A percentile compares a stretch with the other conserved stretches of the same genome.
Conservation (phyloP, 2,113 vertebrate species). For the Psittacus erithacus region DNA sequence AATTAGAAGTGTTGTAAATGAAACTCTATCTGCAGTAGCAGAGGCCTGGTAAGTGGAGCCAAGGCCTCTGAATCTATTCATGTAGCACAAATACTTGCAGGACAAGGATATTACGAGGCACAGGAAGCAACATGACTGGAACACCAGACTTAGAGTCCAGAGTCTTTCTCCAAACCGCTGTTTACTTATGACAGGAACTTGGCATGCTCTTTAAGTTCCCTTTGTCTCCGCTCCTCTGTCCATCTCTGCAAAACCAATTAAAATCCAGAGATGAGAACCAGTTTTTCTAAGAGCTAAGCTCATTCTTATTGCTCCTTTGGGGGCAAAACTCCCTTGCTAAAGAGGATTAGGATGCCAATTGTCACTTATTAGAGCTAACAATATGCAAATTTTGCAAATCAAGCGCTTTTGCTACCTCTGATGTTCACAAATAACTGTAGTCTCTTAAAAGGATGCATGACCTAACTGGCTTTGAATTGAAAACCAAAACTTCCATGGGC, state of each 20-base stretch:
- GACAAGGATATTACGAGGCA: not conserved
- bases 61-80: not conserved
- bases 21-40: not conserved
- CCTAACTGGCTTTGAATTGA: not conserved
- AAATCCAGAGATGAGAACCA: not conserved
- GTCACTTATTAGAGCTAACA: slow-evolving; percentile 16
- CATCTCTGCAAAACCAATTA: slow-evolving; percentile 14
- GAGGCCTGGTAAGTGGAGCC: not conserved
- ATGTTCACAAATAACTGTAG: not conserved
- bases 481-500: not conserved
- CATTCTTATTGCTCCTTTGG: not conserved
- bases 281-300: not conserved
- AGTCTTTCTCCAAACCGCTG: not conserved
- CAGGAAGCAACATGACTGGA: slow-evolving; percentile 4
- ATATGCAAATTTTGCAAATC: not conserved
- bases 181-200: slow-evolving; percentile 3
- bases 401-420: not conserved
- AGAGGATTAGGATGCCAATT: not conserved
- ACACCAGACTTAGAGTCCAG: not conserved
- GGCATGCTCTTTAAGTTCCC: not conserved
- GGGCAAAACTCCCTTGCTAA: not conserved
- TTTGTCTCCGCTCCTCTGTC: not conserved
- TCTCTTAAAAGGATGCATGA: not conserved
- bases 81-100: slow-evolving; percentile 20
- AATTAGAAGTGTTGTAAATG: not conserved